Base-by-base conservation (phyloP, 2,797 vertebrate genomes). In the Diceros bicornis region DNA sequence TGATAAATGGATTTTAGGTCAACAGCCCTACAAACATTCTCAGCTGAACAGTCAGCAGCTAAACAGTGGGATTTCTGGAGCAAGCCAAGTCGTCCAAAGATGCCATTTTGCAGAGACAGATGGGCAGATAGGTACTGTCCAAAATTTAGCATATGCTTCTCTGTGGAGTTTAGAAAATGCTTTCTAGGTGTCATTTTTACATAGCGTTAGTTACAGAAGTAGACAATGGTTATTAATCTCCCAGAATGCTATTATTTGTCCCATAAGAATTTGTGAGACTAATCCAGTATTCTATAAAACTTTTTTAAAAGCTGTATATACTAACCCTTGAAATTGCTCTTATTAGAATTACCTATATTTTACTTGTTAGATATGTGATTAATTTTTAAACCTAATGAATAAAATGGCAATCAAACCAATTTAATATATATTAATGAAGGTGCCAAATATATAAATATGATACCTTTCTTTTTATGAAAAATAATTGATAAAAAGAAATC, bases 111-210 rank as follows among this genome's bases (percentile, higher is more conserved):
- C 64, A 92, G 50, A 92, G 68, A 95, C 96, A 97, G 92, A 95
- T 97, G 93, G 93, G 29, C 55, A 89, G 50, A 91, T 72, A 92
- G 88, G 41, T 44, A 81, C 57, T 95, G 64, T 88, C 95, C 90
- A 88, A 90, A 23, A 66, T 47, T 79, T 79, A 97, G 81, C 96
- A 96, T 97, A 95, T 97, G 94, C 69, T 97, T 92, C 95, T 95
- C 84, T 75, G 62, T 59, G 32, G 84, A 96, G 50, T 91, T 69
- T 57, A 79, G 27, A 95, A 95, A 92, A 94, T 89, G 66, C 82
- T 96, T 96, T 96, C 47, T 74, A 21, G 57, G 57, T 96, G 55
- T 92, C 92, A 90, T 91, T 97, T 96, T 85, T 92, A 85, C 64
- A 96, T 13, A 72, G 47, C 9, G 16, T 72, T 94, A 94, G 66